Conservation (phyloP, 1,140 invertebrate genomes). For the Drosophila tsacasi region DNA sequence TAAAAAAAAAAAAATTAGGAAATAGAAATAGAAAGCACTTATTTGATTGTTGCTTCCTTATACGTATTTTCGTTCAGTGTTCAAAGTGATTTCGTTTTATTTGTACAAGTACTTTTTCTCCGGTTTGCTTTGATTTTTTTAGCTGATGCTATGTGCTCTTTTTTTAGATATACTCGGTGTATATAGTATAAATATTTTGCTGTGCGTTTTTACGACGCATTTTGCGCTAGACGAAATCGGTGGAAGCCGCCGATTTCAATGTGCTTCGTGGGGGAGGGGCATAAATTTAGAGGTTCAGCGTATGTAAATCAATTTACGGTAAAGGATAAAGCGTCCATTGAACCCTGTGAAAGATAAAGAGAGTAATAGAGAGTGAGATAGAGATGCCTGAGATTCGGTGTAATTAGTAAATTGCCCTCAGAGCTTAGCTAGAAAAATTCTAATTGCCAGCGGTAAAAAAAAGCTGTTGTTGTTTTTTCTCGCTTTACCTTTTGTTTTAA, state of each 20-base stretch:
- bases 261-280: constrained; percentile 15
- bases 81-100: constrained; percentile 12
- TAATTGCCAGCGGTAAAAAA: constrained; percentile 30
- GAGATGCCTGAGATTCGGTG: constrained; percentile 16
- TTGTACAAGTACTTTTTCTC: constrained; percentile 22
- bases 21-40: background rate
- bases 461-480: constrained; percentile 9
- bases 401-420: constrained; percentile 23
- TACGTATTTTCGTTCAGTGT: constrained; percentile 1
- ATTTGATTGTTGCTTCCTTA: background rate
- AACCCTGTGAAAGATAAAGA: constrained; percentile 29
- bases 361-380: background rate
- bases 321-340: constrained; percentile 76
- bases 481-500: constrained; percentile 34
- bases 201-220: constrained; percentile 72
- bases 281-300: constrained; percentile 76
- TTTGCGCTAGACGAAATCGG: constrained; percentile 73
- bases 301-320: constrained; percentile 67
- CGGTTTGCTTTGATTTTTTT: constrained; percentile 17
- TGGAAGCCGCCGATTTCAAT: constrained; percentile 27
- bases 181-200: constrained; percentile 15
- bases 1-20: too few relatives aligned
- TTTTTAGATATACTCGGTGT: constrained; percentile 6
- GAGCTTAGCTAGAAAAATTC: constrained; percentile 36
- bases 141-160: constrained; percentile 19